phyloP scores from a whole-genome alignment of 1,140 invertebrate species.

The Drosophila sp. region DNA sequence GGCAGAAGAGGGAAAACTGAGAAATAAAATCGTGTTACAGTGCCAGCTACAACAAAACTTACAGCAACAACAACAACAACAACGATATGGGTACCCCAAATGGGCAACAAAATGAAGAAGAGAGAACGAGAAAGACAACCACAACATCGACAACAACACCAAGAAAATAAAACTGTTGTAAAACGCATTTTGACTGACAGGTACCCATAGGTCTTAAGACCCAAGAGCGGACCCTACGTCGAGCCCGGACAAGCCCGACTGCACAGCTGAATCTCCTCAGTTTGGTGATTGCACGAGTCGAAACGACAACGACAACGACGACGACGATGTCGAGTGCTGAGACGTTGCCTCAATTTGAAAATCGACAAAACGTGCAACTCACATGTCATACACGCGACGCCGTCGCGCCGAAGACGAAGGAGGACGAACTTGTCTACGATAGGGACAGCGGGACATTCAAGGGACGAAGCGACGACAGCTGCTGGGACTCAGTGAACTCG shows the following conservation, averaged over 20 bases:
- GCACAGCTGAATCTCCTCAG: slow-evolving; percentile 73
- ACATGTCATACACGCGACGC: slow-evolving; percentile 80
- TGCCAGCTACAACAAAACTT: slow-evolving; percentile 34
- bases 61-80: slow-evolving; percentile 49
- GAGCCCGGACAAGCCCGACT: slow-evolving; percentile 16
- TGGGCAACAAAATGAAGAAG: slow-evolving; percentile 59
- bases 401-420: slow-evolving; percentile 11
- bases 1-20: slow-evolving; percentile 42
- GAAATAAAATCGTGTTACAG: slow-evolving; percentile 77
- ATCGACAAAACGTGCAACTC: slow-evolving; percentile 82
- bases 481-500: not conserved
- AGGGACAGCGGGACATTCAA: slow-evolving; percentile 1
- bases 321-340: slow-evolving; percentile 54
- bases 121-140: slow-evolving; percentile 4
- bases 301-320: slow-evolving; percentile 15
- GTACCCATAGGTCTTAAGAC: slow-evolving; percentile 78
- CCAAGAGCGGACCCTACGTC: slow-evolving; percentile 28
- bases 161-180: slow-evolving; percentile 71
- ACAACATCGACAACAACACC: slow-evolving; percentile 3
- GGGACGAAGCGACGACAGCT: slow-evolving; percentile 36
- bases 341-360: slow-evolving; percentile 78
- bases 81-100: slow-evolving; percentile 74
- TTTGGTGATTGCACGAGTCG: slow-evolving; percentile 75
- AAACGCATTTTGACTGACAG: slow-evolving; percentile 82
- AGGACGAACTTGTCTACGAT: slow-evolving; percentile 9